These are phyloP conservation scores for Erpornis zantholeuca DNA, from an alignment of 2,113 vertebrate species.

Conservation along the genomic window DNA sequence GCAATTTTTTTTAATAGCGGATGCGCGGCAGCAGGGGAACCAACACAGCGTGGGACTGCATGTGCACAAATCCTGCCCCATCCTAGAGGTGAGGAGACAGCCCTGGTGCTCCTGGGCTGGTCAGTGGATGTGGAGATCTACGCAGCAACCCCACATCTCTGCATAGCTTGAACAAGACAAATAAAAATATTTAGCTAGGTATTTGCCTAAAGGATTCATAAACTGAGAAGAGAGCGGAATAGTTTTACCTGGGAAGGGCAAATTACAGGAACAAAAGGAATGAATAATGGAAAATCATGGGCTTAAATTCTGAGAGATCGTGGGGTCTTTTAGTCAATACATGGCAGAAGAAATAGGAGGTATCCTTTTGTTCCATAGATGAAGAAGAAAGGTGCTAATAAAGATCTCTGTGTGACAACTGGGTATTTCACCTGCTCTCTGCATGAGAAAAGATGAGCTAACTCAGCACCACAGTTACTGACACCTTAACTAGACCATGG, in stretches of 20 bases:
- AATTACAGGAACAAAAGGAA: neutral
- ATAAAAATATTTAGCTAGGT: neutral
- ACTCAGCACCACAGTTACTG: neutral
- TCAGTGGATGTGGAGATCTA: neutral
- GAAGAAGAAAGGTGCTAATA: neutral
- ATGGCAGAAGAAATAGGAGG: neutral
- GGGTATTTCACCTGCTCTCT: neutral
- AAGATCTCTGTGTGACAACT: neutral
- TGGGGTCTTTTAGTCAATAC: neutral
- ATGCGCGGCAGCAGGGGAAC: neutral
- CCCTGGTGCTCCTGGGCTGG: neutral
- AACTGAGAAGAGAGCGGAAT: neutral
- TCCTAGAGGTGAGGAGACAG: neutral
- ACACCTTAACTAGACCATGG: neutral
- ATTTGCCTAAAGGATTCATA: neutral
- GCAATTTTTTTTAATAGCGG: conserved; percentile 25
- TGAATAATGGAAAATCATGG: neutral
- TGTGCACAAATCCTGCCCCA: neutral
- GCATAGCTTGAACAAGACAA: neutral
- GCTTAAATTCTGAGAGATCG: neutral
- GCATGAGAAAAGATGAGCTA: neutral
- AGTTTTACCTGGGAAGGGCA: neutral
- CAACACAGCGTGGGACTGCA: neutral
- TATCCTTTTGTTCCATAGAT: neutral
- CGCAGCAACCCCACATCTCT: neutral